Evolutionary conservation across 2,113 vertebrate species (phyloP).

Genomic region (Chrysochloris asiatica): DNA sequence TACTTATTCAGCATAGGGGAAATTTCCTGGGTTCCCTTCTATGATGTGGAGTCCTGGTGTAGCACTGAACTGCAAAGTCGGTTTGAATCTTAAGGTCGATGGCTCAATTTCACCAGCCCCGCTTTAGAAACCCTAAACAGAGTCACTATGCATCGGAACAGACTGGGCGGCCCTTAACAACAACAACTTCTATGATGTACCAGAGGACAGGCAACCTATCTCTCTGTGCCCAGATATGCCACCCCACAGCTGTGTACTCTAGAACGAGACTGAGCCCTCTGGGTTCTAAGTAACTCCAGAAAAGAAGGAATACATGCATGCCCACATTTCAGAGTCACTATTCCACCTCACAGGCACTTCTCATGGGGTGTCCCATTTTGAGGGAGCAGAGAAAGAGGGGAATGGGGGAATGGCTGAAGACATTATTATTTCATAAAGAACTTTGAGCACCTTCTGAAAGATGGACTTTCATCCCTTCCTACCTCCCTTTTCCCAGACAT

Average conservation of each 20-base stretch:
- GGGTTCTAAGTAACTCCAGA: neutral
- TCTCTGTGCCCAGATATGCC: no score
- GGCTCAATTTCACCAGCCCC: no score
- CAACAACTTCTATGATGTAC: no score
- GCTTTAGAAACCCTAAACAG: no score
- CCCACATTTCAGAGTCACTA: neutral
- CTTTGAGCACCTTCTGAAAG: neutral
- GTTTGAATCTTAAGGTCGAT: no score
- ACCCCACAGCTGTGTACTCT: neutral
- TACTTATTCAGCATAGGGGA: neutral
- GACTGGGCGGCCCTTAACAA: no score
- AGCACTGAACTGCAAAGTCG: no score
- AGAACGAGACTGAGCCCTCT: neutral
- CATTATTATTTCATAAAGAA: neutral
- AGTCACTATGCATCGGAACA: no score
- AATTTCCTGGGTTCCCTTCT: neutral
- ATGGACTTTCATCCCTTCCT: neutral
- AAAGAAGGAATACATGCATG: neutral
- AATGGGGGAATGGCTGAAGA: neutral
- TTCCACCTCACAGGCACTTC: neutral
- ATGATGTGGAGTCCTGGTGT: no score
- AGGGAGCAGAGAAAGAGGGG: neutral
- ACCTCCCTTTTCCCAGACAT: neutral
- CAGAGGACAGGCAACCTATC: neutral
- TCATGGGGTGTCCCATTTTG: neutral